Evolutionary conservation across 2,888 invertebrate genomes (phyloP), one percentile per base, ranked within the genome.

Genomic region (Lasioglossum oenotherae): DNA sequence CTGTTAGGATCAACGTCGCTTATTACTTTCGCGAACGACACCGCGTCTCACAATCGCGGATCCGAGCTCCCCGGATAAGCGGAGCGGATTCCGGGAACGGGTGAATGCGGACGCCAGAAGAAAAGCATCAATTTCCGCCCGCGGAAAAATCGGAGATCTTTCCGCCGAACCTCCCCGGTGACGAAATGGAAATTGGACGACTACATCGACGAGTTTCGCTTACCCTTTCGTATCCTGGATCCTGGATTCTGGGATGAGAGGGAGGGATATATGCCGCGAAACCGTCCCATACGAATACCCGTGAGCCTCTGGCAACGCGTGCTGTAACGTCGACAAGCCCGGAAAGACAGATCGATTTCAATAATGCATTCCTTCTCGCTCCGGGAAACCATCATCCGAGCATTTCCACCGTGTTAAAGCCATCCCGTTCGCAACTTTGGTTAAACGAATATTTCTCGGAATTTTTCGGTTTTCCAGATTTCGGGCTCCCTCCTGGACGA

Each of bases 151-250:
- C 86, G 81, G 64, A 80, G 86, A 90, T 82, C 83, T 77, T 44
- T 60, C 44, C 73, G 14, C 6, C 12, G 77, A 80, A 81, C 82
- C 75, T 74, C 78, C n/a, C 60, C 83, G 80, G 80, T 69, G 87
- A 84, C 87, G 87, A 87, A 81, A 90, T 91, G 81, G 86, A 85
- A 91, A 91, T 91, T 86, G 90, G 72, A 86, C 81, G 86, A 87
- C 85, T 89, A 87, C 82, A 86, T 64, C 74, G 74, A 78, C 82
- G 80, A 81, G 77, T 87, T 77, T 87, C 86, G 80, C 73, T 87
- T 80, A 82, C 80, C 79, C 76, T 74, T 77, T 46, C 64, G 60
- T 67, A 71, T 80, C 67, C 67, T 53, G 27, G 53, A 81, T 80
- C 74, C 49, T 53, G 27, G 16, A 60, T 27, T 23, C 53, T 53